Evolutionary conservation across 2,888 invertebrate genomes (phyloP), one percentile per base, ranked within the genome.

Genomic region (Cheilosia vernalis): DNA sequence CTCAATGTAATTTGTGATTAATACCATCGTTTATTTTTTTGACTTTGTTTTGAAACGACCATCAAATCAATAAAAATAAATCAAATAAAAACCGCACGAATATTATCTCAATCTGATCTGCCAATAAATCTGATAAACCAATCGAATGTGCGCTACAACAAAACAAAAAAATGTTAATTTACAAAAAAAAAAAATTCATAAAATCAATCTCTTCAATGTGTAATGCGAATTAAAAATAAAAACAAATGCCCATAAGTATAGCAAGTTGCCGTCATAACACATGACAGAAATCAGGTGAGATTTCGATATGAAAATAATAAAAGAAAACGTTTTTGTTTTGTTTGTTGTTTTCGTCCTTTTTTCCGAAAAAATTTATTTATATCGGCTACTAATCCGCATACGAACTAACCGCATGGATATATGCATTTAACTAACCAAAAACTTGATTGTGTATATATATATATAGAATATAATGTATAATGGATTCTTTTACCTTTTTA

Each of bases 271-370:
- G 88, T 89, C 74, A 88, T 89, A 88, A 89, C 89, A 87, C 88
- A 89, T 88, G 89, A 89, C 87, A 88, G 88, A 87, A 87, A 88
- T 87, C 88, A 89, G 89, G 89, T 89, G 89, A 89, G 88, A 87
- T 80, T 80, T 87, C 76, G 44, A 78, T 70, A 51, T 15, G 30
- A 53, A 61, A 53, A 60, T 27, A 53, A 61, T 44, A 60, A 15
- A 69, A 67, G 76, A 55, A 64, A 30, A 49, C 30, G 21, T 60
- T 40, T 61, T 73, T 79, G 58, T 79, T 79, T 69, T 79, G 44
- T 83, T 83, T 70, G 17, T 17, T 30, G 17, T 53, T 53, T 49
- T 27, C 27, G 64, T 61, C 24, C 42, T 67, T 56, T 64, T 53
- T 40, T 30, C 37, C 33, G 69, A 60, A 55, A 17, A 24, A n/a